Conservation (phyloP, 2,113 vertebrate species). For the Equus quagga region DNA sequence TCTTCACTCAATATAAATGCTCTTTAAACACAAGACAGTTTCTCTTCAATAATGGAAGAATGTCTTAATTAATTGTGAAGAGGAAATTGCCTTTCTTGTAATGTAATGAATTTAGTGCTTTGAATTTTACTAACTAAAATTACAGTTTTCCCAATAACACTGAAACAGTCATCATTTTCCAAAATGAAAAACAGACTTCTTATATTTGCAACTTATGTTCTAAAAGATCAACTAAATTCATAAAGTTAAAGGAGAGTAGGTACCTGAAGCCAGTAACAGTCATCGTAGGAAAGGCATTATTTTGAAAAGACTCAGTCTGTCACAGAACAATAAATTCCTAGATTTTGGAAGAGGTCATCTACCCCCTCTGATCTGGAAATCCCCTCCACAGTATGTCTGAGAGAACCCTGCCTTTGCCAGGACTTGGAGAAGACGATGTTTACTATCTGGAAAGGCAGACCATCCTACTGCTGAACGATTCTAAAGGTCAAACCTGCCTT, state of each 20-base stretch:
- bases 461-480: neutral
- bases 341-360: neutral
- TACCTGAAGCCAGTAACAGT: conserved; percentile 34
- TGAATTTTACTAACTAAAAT: conserved; percentile 62
- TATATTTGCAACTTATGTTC: conserved; percentile 60
- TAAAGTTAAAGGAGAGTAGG: conserved; percentile 71
- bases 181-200: conserved; percentile 63
- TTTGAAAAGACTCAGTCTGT: conserved; percentile 76
- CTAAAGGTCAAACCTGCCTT: neutral
- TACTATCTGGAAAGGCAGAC: neutral
- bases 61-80: conserved; percentile 61
- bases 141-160: conserved; percentile 39
- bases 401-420: neutral
- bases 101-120: conserved; percentile 56
- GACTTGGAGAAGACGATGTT: neutral
- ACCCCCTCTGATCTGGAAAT: neutral
- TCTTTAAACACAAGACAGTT: conserved; percentile 54
- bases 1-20: conserved; percentile 46
- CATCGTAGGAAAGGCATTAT: conserved; percentile 76
- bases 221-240: conserved; percentile 75
- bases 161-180: conserved; percentile 60
- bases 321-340: conserved; percentile 11
- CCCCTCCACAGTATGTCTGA: neutral
- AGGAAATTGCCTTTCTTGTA: conserved; percentile 67
- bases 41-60: conserved; percentile 38